Conservation (phyloP, 2,888 invertebrate species). For the Ennomos erosarius region DNA sequence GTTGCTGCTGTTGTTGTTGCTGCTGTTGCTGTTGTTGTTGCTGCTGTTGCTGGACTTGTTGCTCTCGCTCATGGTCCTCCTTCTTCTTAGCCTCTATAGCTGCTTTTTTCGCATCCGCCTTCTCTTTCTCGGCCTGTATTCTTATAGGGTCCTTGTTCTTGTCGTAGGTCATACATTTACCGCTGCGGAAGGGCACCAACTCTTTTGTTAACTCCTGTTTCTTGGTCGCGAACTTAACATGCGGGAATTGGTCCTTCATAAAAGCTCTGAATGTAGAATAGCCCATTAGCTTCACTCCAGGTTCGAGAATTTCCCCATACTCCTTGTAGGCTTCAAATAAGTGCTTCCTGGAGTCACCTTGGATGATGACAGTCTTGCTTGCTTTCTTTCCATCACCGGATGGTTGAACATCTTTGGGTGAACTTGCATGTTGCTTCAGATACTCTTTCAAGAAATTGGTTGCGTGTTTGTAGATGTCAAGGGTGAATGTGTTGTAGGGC, state of each 20-base stretch:
- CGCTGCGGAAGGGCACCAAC: conserved; percentile 81
- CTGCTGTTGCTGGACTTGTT: conserved; percentile 55
- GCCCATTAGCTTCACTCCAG: conserved; percentile 90
- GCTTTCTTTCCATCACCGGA: conserved; percentile 80
- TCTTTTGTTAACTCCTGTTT: conserved; percentile 79
- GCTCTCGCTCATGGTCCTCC: conserved; percentile 77
- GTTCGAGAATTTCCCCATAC: conserved; percentile 89
- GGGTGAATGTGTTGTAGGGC: conserved; percentile 91
- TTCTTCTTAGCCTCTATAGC: conserved; percentile 82
- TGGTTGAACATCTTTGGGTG: conserved; percentile 80
- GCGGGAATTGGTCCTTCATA: conserved; percentile 93
- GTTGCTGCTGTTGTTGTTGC: conserved; percentile 70
- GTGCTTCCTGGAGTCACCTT: conserved; percentile 87
- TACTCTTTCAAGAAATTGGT: conserved; percentile 91
- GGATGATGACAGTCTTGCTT: conserved; percentile 80
- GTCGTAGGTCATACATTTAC: conserved; percentile 83
- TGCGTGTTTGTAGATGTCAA: conserved; percentile 91
- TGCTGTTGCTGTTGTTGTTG: conserved; percentile 64
- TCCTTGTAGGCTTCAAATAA: conserved; percentile 91
- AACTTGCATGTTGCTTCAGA: conserved; percentile 87
- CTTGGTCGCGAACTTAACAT: conserved; percentile 89
- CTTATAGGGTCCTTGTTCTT: conserved; percentile 82
- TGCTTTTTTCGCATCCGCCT: conserved; percentile 80
- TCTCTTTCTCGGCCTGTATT: conserved; percentile 80
- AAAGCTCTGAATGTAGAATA: conserved; percentile 92